Base-by-base conservation (phyloP, 2,888 invertebrate genomes). In the Drosophila nr. medialis region DNA sequence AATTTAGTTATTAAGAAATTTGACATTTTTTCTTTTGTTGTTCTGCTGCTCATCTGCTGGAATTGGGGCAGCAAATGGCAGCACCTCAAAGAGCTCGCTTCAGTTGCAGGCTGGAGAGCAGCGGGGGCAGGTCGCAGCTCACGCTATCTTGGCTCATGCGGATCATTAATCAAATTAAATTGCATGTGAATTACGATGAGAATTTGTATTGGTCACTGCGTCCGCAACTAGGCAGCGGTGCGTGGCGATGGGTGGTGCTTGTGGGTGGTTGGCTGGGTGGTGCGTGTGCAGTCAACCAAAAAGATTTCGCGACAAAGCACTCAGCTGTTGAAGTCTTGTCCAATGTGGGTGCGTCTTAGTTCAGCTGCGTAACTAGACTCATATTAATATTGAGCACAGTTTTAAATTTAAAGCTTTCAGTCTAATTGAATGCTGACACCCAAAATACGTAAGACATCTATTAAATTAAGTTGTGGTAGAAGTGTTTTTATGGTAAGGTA, bases 111-210 rank as follows among this genome's bases (percentile, higher is more conserved):
- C 48, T 34, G 53, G 10, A 18, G 18, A 1, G 13, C 29, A 13
- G 55, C 7, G 27, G 29, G 40, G 42, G 29, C 51, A 29, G 34
- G 53, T 54, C 7, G 49, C 56, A 56, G 55, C 66, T 53, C 56
- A 50, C 72, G 75, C 78, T 80, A 83, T 86, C 88, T 85, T 66
- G 75, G 58, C 67, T 83, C 74, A 79, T 80, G 78, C 87, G 83
- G 69, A 80, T 88, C 89, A 88, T 87, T 88, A 88, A 88, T 83
- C 83, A 88, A 81, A 86, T 83, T 81, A 88, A 85, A 85, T 88
- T 81, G 86, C 76, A 81, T 76, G 81, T 72, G 72, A 81, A 81
- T 81, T 77, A 75, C 77, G 64, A 68, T 30, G 69, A 73, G 59
- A 75, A 64, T 75, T 64, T 75, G 72, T 72, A 72, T 63, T 75